Base-by-base conservation (phyloP, 2,113 vertebrate genomes). In the Alaudala cheleensis region DNA sequence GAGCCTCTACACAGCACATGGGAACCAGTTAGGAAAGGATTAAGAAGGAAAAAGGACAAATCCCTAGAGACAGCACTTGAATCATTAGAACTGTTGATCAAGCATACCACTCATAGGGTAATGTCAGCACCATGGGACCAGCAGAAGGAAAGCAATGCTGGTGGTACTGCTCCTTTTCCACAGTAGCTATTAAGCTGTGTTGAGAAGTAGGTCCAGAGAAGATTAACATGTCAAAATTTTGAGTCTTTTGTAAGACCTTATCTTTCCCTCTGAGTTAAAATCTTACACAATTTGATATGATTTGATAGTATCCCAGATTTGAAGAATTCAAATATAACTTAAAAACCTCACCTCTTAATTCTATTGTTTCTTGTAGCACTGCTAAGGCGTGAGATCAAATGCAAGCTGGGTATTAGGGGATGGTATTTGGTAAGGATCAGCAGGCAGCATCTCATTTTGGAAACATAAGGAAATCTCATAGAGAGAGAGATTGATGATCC, bases 31-130 rank as follows among this genome's bases (percentile, higher is more conserved):
- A 92, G 67, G 76, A 58, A 90, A n/a, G 1, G 31, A 34, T 0
- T 50, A 57, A 18, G 14, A 56, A 79, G n/a, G 49, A 77, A 42
- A 82, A 88, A 93, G n/a, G 77, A 94, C 58, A 81, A 86, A 67
- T 33, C 77, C 47, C 73, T 3, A 1, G 62, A 40, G 82, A 81
- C 18, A 65, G 65, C 16, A 37, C 40, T 44, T 53, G 61, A 92
- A 77, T 81, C 54, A 15, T 87, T 88, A 64, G 65, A 67, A 76
- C n/a, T 85, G 72, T 84, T 74, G 89, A 94, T 92, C 85, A 60
- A 45, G 42, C 77, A 47, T 72, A 51, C 6, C 40, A 33, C 58
- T 88, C 67, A 49, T 76, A 81, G 70, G 34, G 31, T 42, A 80
- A 81, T 3, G 25, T 60, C 83, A 86, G 47, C 2, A 9, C 23